Base-by-base conservation (phyloP, 2,113 vertebrate species). In the Zapornia atra region DNA sequence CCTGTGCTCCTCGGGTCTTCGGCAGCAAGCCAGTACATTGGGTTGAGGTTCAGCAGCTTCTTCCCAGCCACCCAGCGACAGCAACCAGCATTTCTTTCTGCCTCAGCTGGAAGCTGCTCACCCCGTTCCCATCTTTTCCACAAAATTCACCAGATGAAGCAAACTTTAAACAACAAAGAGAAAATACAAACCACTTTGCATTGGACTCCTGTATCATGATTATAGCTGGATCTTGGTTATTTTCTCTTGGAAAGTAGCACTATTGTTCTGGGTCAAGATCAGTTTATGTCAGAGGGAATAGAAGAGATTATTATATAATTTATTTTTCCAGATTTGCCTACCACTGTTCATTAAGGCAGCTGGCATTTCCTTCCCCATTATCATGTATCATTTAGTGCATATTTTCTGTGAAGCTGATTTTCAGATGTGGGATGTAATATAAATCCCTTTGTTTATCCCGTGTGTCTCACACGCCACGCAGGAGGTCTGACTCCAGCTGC, bases 271-370 rank as follows among this genome's bases (percentile, higher is more conserved):
- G 91, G 94, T 96, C 93, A 92, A 26, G 88, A 93, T 88, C 57
- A 70, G 86, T 96, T 96, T 93, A 63, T 94, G 92, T 86, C 88
- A 82, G 78, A 92, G 61, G 83, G 88, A 92, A 68, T 53, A 73
- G 61, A 70, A 89, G 83, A 76, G 80, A 75, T 96, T 92, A 90
- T 96, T 88, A 82, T 91, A 73, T 44, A 25, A 77, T 90, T 88
- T 94, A 84, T 91, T 96, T 95, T 96, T 94, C 97, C 92, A 96
- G 86, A 66, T 92, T 63, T 22, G 65, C 83, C 90, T 68, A 63
- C 82, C 92, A 77, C 91, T 9, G 6, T 89, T 89, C 88, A 92
- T 96, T 97, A 71, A 60, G 92, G 84, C 75, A 25, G 68, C 69
- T 97, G 94, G 88, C 86, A 46, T n/a, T 77, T 78, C 86, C 68